Evolutionary conservation across 2,113 vertebrate species (phyloP).

Genomic region (Gymnobelideus leadbeateri): DNA sequence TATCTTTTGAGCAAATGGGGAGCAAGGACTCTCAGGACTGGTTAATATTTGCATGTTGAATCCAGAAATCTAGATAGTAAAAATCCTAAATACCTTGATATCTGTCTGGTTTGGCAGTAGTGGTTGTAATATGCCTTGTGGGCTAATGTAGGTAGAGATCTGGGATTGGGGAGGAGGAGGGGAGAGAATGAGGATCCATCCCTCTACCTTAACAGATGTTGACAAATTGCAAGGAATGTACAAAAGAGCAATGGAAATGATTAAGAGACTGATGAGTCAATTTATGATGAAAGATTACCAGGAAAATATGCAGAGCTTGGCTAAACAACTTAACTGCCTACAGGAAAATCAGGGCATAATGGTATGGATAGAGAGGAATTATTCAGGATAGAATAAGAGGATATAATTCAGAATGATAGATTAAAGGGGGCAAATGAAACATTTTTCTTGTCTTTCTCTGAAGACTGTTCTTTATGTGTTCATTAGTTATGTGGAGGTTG

Average conservation of each 20-base stretch:
- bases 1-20: neutral
- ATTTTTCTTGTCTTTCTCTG: neutral
- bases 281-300: conserved; percentile 1
- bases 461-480: neutral
- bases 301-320: neutral
- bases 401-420: conserved; percentile 13
- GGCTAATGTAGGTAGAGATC: neutral
- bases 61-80: neutral
- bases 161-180: neutral
- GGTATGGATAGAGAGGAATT: conserved; percentile 10
- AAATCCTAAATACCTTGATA: neutral
- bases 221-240: conserved; percentile 3
- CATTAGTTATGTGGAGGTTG: conserved; percentile 1
- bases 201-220: neutral
- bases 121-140: neutral
- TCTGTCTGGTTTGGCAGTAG: neutral
- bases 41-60: neutral
- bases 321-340: neutral
- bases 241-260: conserved; percentile 8
- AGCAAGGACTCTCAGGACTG: neutral
- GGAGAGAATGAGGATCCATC: neutral
- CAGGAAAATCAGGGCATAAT: conserved; percentile 30
- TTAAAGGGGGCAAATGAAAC: neutral
- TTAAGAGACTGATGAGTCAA: neutral
- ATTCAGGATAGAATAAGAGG: neutral